Conservation (phyloP, 2,888 invertebrate genomes). For the Darwinula stevensoni region DNA sequence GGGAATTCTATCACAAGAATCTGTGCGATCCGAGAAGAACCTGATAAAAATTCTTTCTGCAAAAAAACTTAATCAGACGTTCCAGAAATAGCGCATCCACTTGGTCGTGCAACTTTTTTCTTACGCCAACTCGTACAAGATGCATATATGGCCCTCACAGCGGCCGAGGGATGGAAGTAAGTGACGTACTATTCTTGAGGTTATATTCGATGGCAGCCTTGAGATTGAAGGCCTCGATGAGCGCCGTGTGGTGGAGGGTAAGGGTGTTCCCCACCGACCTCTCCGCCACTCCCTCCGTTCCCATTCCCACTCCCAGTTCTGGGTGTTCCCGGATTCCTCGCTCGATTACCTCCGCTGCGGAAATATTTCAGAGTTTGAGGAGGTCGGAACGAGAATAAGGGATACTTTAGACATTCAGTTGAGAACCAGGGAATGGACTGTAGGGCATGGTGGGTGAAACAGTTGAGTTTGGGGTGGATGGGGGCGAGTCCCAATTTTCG, state of each 20-base stretch:
- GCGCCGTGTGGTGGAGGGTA: conserved; percentile 72
- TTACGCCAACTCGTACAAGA: background rate
- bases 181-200: conserved; percentile 44
- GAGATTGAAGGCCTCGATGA: conserved; percentile 91
- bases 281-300: conserved; percentile 24
- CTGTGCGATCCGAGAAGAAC: too few species aligned
- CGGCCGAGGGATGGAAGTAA: too few species aligned
- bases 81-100: background rate
- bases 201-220: conserved; percentile 97
- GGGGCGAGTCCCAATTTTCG: too few species aligned
- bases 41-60: too few species aligned
- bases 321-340: conserved; percentile 86
- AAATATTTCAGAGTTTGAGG: too few species aligned
- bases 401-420: too few species aligned
- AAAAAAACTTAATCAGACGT: too few species aligned
- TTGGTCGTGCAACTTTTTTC: background rate
- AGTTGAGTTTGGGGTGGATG: too few species aligned
- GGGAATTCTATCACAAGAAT: too few species aligned
- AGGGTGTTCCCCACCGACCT: conserved; percentile 86
- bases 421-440: too few species aligned
- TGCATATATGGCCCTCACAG: background rate
- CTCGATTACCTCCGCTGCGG: conserved; percentile 63
- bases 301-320: conserved; percentile 78
- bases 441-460: too few species aligned
- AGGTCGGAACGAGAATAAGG: too few species aligned